Base-by-base conservation (phyloP, 2,797 vertebrate species). In the Allochrocebus solatus region DNA sequence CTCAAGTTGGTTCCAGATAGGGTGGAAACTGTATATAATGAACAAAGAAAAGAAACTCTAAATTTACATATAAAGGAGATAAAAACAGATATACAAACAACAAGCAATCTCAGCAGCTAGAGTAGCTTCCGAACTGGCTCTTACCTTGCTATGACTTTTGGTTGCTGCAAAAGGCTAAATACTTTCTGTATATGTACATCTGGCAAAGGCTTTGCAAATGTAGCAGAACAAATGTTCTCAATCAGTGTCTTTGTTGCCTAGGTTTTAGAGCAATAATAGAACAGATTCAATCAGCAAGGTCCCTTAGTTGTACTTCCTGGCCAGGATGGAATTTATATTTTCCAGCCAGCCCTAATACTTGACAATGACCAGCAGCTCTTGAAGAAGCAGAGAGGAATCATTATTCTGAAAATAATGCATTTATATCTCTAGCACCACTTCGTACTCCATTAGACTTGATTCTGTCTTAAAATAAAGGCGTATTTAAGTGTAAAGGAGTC, bases 91-190 rank as follows among this genome's bases (percentile, higher is more conserved):
- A 39, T 76, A 93, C 13, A 33, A 89, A 55, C 43, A 74, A 84
- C 19, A 90, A 33, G 21, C n/a, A 39, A 83, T 50, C 13, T 94
- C 78, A 59, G 55, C 39, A 88, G 53, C 81, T 59, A 80, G 30
- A 94, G 50, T 92, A 97, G n/a, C 93, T 96, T 96, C 92, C 94
- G 57, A 48, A 93, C 95, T 93, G 57, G 93, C 41, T 95, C 48
- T 80, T 92, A 89, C 36, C 79, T 97, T 97, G 93, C 59, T 76
- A 11, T 95, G 93, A 64, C 53, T 97, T 96, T 97, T 98, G 39
- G 43, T 93, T 97, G 43, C 76, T 79, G 36, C 33, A 96, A 91
- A 84, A 95, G 74, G 2, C 36, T 81, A 94, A 96, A 97, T 96
- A 75, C 17, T 90, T 93, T 92, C 50, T 97, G 61, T 92, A 70